A percentile compares a stretch with the other conserved stretches of the same genome.
These are phyloP conservation scores for Silvanus unidentatus DNA, from an alignment of 2,888 invertebrate genomes.

Conservation along the genomic window DNA sequence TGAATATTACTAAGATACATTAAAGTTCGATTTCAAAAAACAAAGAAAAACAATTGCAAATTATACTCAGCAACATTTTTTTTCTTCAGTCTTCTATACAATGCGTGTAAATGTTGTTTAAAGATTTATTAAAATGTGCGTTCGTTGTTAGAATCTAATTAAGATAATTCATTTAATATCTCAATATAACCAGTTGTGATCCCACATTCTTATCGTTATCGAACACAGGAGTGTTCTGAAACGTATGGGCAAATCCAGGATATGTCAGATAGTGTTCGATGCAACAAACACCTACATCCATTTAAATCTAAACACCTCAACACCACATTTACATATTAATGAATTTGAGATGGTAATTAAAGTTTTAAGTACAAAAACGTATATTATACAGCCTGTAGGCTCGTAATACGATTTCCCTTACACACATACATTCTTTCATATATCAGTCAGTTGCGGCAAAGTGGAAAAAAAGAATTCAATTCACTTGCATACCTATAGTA, in stretches of 20 bases:
- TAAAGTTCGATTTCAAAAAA: no score
- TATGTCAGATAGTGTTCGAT: conserved; percentile 4
- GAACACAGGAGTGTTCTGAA: conserved; percentile 5
- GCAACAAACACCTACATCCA: conserved; percentile 4
- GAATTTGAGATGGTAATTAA: conserved; percentile 4
- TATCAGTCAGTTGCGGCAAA: no score
- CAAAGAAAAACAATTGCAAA: no score
- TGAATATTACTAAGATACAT: no score
- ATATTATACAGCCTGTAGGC: no score
- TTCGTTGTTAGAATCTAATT: conserved; percentile 6
- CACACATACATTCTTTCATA: no score
- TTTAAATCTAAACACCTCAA: conserved; percentile 7
- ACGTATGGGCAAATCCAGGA: conserved; percentile 6
- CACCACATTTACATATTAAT: conserved; percentile 8
- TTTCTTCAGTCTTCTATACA: no score
- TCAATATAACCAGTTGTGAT: conserved; percentile 8
- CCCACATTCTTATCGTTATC: conserved; percentile 8
- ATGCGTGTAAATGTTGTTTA: no score
- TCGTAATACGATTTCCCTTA: no score
- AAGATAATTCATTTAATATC: conserved; percentile 10
- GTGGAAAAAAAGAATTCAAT: no score
- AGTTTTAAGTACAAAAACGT: background rate
- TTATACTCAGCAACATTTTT: no score
- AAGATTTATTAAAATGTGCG: conserved; percentile 6
- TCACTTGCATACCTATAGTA: no score